Base-by-base conservation (phyloP, 2,888 invertebrate genomes). In the Cerceris ruficornis region DNA sequence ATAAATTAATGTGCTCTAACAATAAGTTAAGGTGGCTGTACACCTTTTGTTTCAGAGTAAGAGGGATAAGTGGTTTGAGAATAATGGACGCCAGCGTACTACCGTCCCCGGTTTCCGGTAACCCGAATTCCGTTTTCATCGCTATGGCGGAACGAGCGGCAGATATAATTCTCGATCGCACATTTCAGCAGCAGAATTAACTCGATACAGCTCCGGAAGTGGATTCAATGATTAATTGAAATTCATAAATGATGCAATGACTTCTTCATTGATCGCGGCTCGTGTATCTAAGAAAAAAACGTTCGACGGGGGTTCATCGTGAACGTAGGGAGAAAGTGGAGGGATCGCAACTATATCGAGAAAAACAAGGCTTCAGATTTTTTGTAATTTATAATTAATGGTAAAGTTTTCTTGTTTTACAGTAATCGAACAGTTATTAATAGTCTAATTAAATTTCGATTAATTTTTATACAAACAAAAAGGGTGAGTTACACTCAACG, bases 31-130 rank as follows among this genome's bases (percentile, higher is more conserved):
- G 28, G 28, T 28, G 4, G 28, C 28, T 28, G 28, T 28, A 28
- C 1, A 28, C 28, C 41, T 62, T 61, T 55, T 7, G 54, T 93
- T 93, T 65, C 92, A 96, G 96, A 83, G 95, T 96, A 0, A 94
- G 93, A 84, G 95, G 95, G 0, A 91, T 96, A 0, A 93, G 94
- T 0, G 94, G 95, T 28, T 89, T 97, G 6, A 93, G 97, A 55
- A 93, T 98, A 67, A 95, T 96, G 81, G 98, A 98, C 91, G 96
- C 96, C 5, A 97, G 97, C 87, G 94, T 97, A 1, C 93, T 98
- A 83, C 98, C 98, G 0, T 94, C 95, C 0, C 96, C 97, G 0
- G 92, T 96, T 39, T 96, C 96, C 0, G 95, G 97, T 2, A 96
- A 95, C 87, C 96, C 97, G 0, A 96, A 96, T 90, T 95, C 96